Conservation (phyloP, 2,113 vertebrate genomes). For the Mellivora capensis region DNA sequence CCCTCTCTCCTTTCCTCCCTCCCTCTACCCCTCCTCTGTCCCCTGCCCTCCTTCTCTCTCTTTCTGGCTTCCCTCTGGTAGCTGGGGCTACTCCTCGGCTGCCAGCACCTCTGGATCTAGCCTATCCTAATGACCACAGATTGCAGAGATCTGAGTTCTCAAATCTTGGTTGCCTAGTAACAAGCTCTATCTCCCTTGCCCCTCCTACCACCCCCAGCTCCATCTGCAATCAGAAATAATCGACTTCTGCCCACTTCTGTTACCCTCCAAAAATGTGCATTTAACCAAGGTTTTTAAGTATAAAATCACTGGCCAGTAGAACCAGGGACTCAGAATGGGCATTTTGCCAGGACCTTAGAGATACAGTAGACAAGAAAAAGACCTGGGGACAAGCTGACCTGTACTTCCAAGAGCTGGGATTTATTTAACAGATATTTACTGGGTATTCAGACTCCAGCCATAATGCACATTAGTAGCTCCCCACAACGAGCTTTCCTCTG, state of each 20-base stretch:
- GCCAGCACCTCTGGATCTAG: background rate
- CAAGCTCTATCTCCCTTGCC: background rate
- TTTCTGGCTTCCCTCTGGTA: background rate
- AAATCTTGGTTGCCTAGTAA: background rate
- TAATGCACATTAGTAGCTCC: background rate
- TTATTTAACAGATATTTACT: background rate
- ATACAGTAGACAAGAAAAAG: background rate
- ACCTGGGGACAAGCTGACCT: background rate
- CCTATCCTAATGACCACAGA: background rate
- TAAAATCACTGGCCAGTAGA: background rate
- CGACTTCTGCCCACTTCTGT: background rate
- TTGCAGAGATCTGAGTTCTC: background rate
- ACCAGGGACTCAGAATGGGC: background rate
- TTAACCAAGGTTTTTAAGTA: background rate
- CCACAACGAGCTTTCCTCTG: background rate
- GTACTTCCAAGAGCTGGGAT: background rate
- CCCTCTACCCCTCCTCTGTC: background rate
- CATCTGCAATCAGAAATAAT: background rate
- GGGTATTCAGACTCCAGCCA: background rate
- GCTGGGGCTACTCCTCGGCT: background rate
- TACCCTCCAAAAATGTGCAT: background rate
- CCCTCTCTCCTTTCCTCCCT: background rate
- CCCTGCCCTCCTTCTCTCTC: background rate
- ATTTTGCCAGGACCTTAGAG: background rate
- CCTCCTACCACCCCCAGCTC: too few relatives aligned